Evolutionary conservation across 2,888 invertebrate species (phyloP).

Genomic region (Orchestes rusci): DNA sequence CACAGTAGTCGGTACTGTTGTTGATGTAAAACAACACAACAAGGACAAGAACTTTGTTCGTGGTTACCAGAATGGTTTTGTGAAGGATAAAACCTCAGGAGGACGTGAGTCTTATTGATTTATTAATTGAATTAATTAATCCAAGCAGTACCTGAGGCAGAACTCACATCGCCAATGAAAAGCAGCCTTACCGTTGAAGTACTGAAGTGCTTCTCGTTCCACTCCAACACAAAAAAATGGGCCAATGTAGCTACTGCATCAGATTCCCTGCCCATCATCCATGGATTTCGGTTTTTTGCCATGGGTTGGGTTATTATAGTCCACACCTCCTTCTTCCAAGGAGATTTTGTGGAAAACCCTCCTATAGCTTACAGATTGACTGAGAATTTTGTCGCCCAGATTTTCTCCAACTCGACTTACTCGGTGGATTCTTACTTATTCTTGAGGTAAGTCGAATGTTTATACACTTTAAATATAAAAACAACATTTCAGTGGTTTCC

Average conservation of each 20-base stretch:
- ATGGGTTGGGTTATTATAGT: conserved; percentile 53
- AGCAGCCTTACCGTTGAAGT: too few species aligned
- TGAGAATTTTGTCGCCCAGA: conserved; percentile 39
- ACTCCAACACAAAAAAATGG: conserved; percentile 44
- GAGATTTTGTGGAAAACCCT: conserved; percentile 41
- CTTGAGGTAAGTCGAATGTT: conserved; percentile 38
- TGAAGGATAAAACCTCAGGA: too few species aligned
- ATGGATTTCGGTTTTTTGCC: conserved; percentile 49
- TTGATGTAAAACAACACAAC: conserved; percentile 26
- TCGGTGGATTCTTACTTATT: conserved; percentile 48
- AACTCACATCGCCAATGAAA: too few species aligned
- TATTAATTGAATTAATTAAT: too few species aligned
- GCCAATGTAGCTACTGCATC: conserved; percentile 38
- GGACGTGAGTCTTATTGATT: too few species aligned
- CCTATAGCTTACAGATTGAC: conserved; percentile 37
- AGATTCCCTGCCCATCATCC: conserved; percentile 42
- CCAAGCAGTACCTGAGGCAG: background rate
- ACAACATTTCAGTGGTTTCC: conserved; percentile 37
- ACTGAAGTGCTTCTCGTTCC: conserved; percentile 46
- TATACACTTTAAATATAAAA: conserved; percentile 2
- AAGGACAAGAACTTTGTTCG: conserved; percentile 24
- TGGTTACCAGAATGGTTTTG: conserved; percentile 20
- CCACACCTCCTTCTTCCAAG: conserved; percentile 45
- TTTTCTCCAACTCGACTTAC: conserved; percentile 44
- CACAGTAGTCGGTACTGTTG: conserved; percentile 32